Percentiles rank a stretch among this genome's conserved stretches.
Evolutionary conservation across 2,113 vertebrate genomes (phyloP).

Genomic region (Uropsilus gracilis): DNA sequence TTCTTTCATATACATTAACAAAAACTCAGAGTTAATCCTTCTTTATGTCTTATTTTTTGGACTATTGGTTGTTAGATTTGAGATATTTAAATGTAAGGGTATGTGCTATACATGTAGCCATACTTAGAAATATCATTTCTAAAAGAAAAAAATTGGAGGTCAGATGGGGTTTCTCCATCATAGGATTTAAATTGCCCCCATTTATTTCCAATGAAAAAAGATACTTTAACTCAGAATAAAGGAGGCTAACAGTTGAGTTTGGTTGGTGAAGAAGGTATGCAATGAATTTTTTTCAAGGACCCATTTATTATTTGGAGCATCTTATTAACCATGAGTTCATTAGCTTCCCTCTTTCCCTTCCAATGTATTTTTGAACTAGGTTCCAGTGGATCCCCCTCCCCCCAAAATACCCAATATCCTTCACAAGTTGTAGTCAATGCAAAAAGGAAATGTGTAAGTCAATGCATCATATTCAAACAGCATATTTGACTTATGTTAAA

Average conservation of each 20-base stretch:
- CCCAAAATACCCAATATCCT: neutral
- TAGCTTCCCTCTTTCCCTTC: neutral
- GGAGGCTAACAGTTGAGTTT: neutral
- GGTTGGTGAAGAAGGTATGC: neutral
- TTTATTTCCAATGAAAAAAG: neutral
- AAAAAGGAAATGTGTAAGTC: neutral
- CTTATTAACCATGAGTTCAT: neutral
- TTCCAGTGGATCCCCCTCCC: neutral
- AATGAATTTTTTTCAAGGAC: neutral
- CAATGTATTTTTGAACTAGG: neutral
- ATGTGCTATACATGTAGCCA: neutral
- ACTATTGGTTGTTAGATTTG: neutral
- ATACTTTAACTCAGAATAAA: neutral
- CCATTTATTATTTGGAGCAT: neutral
- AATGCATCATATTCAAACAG: neutral
- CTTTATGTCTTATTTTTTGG: conserved; percentile 26
- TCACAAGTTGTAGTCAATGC: neutral
- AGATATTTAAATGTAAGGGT: conserved; percentile 8
- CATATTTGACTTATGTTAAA: conserved; percentile 10
- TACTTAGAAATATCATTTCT: conserved; percentile 14
- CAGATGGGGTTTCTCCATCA: neutral
- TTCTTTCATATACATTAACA: neutral
- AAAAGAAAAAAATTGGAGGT: neutral
- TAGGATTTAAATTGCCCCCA: neutral
- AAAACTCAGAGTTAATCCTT: neutral